Conservation (phyloP, 1,140 invertebrate genomes). For the Melanaphis sacchari region DNA sequence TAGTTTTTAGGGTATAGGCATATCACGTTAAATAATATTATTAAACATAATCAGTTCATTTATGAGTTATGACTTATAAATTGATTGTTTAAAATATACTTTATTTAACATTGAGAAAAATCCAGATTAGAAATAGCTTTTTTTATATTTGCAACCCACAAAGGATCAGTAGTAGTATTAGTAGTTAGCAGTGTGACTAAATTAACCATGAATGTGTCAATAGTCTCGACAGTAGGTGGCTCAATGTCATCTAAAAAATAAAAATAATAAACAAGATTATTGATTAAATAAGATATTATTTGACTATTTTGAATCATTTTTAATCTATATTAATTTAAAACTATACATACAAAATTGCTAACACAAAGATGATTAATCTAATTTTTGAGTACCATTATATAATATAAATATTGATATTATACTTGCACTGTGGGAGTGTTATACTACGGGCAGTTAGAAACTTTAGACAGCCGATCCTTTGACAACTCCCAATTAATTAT, state of each 20-base stretch:
- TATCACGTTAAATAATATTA: not conserved
- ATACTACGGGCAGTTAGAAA: conserved; percentile 52
- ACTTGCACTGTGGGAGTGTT: conserved; percentile 27
- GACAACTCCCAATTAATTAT: conserved; percentile 39
- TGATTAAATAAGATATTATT: not conserved
- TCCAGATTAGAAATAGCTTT: conserved; percentile 27
- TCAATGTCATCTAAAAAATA: not conserved
- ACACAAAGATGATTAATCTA: not conserved
- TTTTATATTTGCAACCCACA: not conserved
- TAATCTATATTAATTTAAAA: not conserved
- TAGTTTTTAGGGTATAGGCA: not conserved
- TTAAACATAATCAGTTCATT: not conserved
- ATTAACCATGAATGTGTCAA: conserved; percentile 20
- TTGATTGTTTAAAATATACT: not conserved
- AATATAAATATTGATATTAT: not conserved
- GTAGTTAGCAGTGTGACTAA: not conserved
- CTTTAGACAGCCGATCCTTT: conserved; percentile 53
- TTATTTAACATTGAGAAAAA: conserved; percentile 32
- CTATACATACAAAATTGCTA: no score
- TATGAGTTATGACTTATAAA: not conserved
- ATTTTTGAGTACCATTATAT: not conserved
- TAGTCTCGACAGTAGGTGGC: conserved; percentile 9
- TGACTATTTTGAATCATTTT: not conserved
- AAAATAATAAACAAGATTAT: not conserved
- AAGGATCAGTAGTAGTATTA: not conserved